These are phyloP conservation scores for Drosophila carrolli DNA, from an alignment of 1,140 invertebrate species.

Conservation along the genomic window DNA sequence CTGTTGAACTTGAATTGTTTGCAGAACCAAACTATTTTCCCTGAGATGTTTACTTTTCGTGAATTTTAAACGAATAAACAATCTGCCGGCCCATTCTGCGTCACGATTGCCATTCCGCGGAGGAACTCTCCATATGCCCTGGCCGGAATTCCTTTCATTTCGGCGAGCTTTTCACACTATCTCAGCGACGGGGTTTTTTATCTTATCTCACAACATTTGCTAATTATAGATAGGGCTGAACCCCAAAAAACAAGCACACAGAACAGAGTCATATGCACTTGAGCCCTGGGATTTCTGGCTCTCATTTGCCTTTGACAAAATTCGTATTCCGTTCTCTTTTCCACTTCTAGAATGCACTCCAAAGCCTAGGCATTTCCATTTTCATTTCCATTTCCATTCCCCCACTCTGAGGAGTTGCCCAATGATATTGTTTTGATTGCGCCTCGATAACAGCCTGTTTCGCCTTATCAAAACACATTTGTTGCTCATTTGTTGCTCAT, in stretches of 20 bases:
- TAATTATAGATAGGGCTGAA: constrained; percentile 70
- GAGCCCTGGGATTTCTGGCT: constrained; percentile 27
- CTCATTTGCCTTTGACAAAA: constrained; percentile 31
- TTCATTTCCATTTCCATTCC: constrained; percentile 19
- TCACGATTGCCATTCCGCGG: constrained; percentile 2
- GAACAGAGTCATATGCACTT: constrained; percentile 42
- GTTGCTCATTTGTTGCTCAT: constrained; percentile 44
- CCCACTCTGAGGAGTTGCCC: constrained; percentile 5
- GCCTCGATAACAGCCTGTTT: constrained; percentile 66
- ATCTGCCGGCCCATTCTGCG: constrained; percentile 27
- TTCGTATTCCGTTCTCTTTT: neutral
- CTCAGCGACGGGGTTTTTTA: constrained; percentile 29
- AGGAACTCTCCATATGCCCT: constrained; percentile 25
- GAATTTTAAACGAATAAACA: constrained; percentile 25
- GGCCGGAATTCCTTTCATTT: constrained; percentile 43
- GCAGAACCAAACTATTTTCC: constrained; percentile 27
- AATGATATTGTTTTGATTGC: constrained; percentile 68
- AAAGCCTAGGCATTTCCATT: constrained; percentile 10
- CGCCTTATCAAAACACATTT: constrained; percentile 62
- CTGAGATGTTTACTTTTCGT: constrained; percentile 33
- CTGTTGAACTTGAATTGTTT: constrained; percentile 25
- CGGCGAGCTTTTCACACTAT: constrained; percentile 40
- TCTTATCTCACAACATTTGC: constrained; percentile 69
- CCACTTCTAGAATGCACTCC: constrained; percentile 25
- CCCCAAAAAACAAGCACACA: constrained; percentile 25